These are phyloP conservation scores for Aleiodes alternator DNA, from an alignment of 2,888 invertebrate species.

Conservation along the genomic window DNA sequence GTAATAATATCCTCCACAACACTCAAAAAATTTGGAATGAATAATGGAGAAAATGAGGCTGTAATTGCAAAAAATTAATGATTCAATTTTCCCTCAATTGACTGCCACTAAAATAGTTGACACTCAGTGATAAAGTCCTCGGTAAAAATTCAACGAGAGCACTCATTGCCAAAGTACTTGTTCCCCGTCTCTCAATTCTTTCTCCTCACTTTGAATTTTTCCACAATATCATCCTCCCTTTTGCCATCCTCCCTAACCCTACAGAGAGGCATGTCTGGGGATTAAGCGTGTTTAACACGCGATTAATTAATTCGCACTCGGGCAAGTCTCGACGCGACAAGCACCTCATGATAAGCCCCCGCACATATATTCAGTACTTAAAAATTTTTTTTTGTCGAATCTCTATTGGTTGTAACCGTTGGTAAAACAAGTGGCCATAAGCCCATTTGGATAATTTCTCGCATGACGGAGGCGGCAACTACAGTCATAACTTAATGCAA, in stretches of 20 bases:
- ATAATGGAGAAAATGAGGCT: too few species aligned
- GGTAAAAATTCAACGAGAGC: too few species aligned
- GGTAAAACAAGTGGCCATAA: constrained; percentile 41
- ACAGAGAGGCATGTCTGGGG: constrained; percentile 4
- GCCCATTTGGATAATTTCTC: constrained; percentile 57
- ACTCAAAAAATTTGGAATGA: too few species aligned
- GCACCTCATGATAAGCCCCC: constrained; percentile 34
- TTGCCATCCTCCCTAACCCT: background rate
- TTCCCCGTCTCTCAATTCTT: too few species aligned
- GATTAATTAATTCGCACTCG: constrained; percentile 53
- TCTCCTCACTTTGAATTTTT: background rate
- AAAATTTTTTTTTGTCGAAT: constrained; percentile 19
- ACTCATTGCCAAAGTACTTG: too few species aligned
- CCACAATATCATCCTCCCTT: constrained; percentile 14
- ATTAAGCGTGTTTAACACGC: constrained; percentile 50
- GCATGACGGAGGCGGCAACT: constrained; percentile 74
- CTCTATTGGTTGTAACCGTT: constrained; percentile 28
- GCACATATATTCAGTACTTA: constrained; percentile 8
- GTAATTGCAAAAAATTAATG: too few species aligned
- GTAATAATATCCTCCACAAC: too few species aligned
- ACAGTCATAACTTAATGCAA: constrained; percentile 68
- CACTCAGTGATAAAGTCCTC: constrained; percentile 1
- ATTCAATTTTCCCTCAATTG: too few species aligned
- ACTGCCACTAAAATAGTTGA: background rate
- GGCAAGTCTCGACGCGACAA: constrained; percentile 43